Evolutionary conservation across 2,113 vertebrate genomes (phyloP).

Genomic region (Lynx canadensis): DNA sequence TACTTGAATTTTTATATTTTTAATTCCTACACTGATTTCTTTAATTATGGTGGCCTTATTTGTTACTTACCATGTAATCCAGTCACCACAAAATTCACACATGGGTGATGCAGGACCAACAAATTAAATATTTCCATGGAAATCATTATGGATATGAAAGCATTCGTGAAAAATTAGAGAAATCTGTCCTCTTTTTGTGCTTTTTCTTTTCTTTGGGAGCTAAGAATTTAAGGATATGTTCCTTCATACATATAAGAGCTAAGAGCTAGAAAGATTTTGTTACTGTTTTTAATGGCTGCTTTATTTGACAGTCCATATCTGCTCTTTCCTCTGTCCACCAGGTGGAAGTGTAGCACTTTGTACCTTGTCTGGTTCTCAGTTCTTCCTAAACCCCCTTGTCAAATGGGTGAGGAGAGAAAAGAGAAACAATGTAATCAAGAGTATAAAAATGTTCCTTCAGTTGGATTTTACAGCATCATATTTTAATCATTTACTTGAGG

Average conservation of each 20-base stretch:
- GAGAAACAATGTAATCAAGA: neutral
- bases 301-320: neutral
- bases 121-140: conserved; percentile 10
- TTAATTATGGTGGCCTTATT: conserved; percentile 9
- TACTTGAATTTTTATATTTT: conserved; percentile 38
- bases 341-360: conserved; percentile 41
- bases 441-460: neutral
- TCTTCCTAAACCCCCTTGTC: neutral
- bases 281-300: neutral
- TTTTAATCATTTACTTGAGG: conserved; percentile 7
- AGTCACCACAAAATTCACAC: neutral
- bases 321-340: conserved; percentile 46
- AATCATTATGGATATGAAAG: neutral
- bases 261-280: neutral
- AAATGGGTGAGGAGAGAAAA: neutral
- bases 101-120: neutral
- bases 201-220: neutral
- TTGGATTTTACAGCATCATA: neutral
- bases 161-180: neutral
- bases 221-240: neutral
- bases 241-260: neutral
- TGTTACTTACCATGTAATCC: neutral
- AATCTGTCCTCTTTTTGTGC: neutral
- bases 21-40: neutral
- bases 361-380: neutral